Evolutionary conservation across 2,797 vertebrate genomes (phyloP), one percentile per base, ranked within the genome.

Genomic region (Poecilia wingei): DNA sequence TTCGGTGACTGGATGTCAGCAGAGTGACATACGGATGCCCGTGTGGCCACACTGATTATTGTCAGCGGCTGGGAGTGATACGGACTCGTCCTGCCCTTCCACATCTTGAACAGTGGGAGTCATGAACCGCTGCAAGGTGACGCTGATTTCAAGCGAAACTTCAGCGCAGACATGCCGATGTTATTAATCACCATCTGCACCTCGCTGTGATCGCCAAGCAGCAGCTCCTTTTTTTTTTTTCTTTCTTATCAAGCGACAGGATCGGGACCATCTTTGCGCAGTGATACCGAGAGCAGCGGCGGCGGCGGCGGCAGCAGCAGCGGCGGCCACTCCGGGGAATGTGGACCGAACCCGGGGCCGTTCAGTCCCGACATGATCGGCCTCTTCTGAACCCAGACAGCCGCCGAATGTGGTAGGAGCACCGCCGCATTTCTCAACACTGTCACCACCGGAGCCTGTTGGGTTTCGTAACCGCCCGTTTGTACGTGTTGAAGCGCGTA

Each of bases 121-220:
- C 94, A 93, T 95, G 95, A 95, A 95, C 94, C 90, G 88, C 92
- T 90, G 94, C 93, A 92, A 94, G 91, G 90, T 92, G 94, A 95
- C 94, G 93, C 93, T 89, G 91, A 89, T 92, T 92, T 79, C 85
- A 87, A 75, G 43, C 84, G 84, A 93, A 92, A 94, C 91, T 93
- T 93, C 89, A 75, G 53, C 81, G 88, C 75, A 88, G 85, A 90
- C 91, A 75, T 86, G 86, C 82, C 86, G 88, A 71, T 64, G 68
- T 86, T 84, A 82, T 85, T 86, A 79, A 87, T 86, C 87, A 73
- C 69, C 78, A 76, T 28, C 82, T 77, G 76, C 78, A 66, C 68
- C 85, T 78, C 76, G 79, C 77, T 79, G 36, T 81, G 74, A 71
- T 81, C 79, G 28, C 82, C 82, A 79, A 46, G 85, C 88, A 79